Conservation (phyloP, 2,797 vertebrate species). For the Chiloscyllium punctatum region DNA sequence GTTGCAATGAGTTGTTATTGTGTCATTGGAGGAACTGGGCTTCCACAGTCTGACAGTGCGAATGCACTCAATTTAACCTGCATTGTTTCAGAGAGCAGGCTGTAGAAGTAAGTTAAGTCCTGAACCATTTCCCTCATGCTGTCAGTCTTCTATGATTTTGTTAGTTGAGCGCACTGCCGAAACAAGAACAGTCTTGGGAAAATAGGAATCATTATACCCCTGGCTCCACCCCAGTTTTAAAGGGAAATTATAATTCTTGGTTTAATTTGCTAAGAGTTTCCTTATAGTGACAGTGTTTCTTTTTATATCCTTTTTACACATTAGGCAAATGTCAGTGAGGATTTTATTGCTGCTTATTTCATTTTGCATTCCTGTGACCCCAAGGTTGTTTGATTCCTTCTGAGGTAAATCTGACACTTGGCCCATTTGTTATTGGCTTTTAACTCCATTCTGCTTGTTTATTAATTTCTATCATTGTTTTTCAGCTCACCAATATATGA, state of each 20-base stretch:
- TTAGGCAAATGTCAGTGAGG: neutral
- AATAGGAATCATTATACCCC: neutral
- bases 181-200: neutral
- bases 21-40: neutral
- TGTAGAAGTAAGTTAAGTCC: neutral
- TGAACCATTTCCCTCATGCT: neutral
- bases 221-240: neutral
- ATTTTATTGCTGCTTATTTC: neutral
- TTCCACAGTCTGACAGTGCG: neutral
- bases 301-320: neutral
- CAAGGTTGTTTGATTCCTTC: neutral
- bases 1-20: neutral
- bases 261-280: neutral
- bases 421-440: neutral
- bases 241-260: neutral
- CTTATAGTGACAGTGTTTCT: neutral
- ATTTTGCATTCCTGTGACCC: neutral
- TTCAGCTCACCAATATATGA: neutral
- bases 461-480: neutral
- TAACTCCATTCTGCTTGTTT: neutral
- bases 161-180: neutral
- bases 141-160: neutral
- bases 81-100: neutral
- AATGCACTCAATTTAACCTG: neutral
- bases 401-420: neutral